A percentile compares a stretch with the other conserved stretches of the same genome.
Conservation (phyloP, 2,888 invertebrate species). For the Tortrix viridana region DNA sequence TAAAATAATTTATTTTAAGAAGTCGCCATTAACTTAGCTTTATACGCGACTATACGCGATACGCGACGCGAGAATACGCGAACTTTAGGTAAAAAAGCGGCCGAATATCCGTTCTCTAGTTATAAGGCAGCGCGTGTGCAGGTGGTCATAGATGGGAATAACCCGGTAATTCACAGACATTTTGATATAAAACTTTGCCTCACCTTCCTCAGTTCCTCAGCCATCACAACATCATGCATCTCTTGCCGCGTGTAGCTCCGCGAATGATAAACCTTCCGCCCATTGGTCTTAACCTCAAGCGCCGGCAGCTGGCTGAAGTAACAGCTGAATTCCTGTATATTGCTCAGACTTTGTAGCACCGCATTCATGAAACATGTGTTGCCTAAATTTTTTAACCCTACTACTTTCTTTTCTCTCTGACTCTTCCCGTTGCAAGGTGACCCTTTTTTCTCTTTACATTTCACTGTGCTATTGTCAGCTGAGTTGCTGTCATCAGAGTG, state of each 20-base stretch:
- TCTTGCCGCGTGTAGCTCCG: slow-evolving; percentile 86
- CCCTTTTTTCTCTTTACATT: slow-evolving; percentile 65
- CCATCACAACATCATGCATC: slow-evolving; percentile 88
- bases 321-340: slow-evolving; percentile 92
- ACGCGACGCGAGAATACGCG: too few relatives aligned
- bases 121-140: too few relatives aligned
- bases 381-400: slow-evolving; percentile 91
- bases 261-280: slow-evolving; percentile 85
- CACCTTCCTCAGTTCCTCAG: slow-evolving; percentile 90
- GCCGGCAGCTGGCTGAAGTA: slow-evolving; percentile 92
- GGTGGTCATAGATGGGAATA: too few relatives aligned
- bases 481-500: slow-evolving; percentile 83
- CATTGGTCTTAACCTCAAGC: slow-evolving; percentile 85
- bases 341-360: slow-evolving; percentile 92
- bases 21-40: too few relatives aligned
- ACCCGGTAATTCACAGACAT: too few relatives aligned
- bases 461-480: slow-evolving; percentile 72
- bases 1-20: too few relatives aligned
- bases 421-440: slow-evolving; percentile 74
- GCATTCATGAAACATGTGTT: slow-evolving; percentile 96
- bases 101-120: too few relatives aligned
- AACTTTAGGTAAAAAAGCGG: too few relatives aligned
- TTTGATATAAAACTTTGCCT: too few relatives aligned
- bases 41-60: too few relatives aligned
- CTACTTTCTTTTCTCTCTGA: slow-evolving; percentile 85